Percentiles rank a stretch among this genome's conserved stretches.
phyloP scores from a whole-genome alignment of 2,797 vertebrate species.

The Chrosomus eos region DNA sequence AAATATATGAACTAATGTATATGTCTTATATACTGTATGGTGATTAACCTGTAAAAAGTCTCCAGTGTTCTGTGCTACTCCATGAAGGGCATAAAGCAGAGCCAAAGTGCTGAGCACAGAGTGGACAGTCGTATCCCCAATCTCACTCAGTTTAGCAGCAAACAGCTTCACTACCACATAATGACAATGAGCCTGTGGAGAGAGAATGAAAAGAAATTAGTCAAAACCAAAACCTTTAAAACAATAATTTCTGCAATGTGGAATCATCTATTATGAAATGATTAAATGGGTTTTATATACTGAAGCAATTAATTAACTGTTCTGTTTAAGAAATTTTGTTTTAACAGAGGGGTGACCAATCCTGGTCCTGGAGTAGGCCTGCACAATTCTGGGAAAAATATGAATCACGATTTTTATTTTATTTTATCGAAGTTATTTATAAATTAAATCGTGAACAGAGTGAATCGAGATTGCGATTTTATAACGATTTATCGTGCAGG shows the following conservation, averaged over 20 bases:
- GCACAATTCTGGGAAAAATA: too few relatives aligned
- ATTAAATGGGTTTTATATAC: background rate
- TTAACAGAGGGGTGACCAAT: background rate
- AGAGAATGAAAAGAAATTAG: background rate
- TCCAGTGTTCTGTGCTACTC: constrained; percentile 86
- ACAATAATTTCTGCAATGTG: background rate
- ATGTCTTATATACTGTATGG: background rate
- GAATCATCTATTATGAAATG: background rate
- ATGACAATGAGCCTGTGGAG: constrained; percentile 91
- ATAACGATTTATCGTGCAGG: too few relatives aligned
- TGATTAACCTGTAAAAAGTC: constrained; percentile 91
- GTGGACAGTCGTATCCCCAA: constrained; percentile 79
- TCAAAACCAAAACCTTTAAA: background rate
- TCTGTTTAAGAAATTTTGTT: background rate
- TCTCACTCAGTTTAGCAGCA: constrained; percentile 82
- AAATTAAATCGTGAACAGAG: too few relatives aligned
- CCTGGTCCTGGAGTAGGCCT: background rate
- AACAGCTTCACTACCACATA: constrained; percentile 94
- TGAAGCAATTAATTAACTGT: background rate
- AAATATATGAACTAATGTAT: background rate
- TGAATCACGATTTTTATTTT: too few relatives aligned
- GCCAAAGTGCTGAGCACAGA: constrained; percentile 85
- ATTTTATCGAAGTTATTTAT: too few relatives aligned
- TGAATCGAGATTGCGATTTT: too few relatives aligned
- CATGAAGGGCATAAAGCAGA: constrained; percentile 88